Evolutionary conservation across 1,140 invertebrate species (phyloP), one percentile per base, ranked within the genome.

Genomic region (Drosophila grimshawi): DNA sequence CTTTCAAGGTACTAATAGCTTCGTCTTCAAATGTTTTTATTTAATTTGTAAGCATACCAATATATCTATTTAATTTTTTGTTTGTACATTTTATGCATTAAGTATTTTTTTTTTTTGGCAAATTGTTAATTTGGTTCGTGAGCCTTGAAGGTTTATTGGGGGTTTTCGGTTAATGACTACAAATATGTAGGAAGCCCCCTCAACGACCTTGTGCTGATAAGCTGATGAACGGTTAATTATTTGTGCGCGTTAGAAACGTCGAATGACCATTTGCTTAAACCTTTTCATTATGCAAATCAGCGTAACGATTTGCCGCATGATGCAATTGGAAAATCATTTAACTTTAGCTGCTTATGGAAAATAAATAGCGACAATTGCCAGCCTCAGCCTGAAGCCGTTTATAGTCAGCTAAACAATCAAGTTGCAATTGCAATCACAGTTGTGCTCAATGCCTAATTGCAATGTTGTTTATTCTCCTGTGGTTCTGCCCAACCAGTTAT

Each of bases 291-390:
- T 71, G 61, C 48, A 76, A 65, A 76, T 57, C 48, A 63, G 46
- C 55, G 7, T 6, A 46, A 11, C 41, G 10, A 56, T 48, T 64
- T 46, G 52, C 35, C 4, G 32, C 41, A 61, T 71, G 72, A 70
- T 63, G 67, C 68, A 76, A 76, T 71, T 76, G 67, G 33, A 76
- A 60, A 60, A 64, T 55, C 67, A 76, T 76, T 71, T 64, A 39
- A 55, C 11, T 10, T 49, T 7, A 37, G 11, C n/a, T 52, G 43
- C 46, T 55, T 60, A 60, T 67, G 55, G 27, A 41, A 43, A 61
- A 60, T 45, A 46, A 41, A 53, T 32, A 55, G 37, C 45, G 49
- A 52, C n/a, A 57, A 59, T 46, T 45, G 39, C 29, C 27, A 49
- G 51, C 51, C 2, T 6, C 3, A 53, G 45, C 10, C 30, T 1